phyloP scores from a whole-genome alignment of 2,113 vertebrate species.

The Panthera leo region DNA sequence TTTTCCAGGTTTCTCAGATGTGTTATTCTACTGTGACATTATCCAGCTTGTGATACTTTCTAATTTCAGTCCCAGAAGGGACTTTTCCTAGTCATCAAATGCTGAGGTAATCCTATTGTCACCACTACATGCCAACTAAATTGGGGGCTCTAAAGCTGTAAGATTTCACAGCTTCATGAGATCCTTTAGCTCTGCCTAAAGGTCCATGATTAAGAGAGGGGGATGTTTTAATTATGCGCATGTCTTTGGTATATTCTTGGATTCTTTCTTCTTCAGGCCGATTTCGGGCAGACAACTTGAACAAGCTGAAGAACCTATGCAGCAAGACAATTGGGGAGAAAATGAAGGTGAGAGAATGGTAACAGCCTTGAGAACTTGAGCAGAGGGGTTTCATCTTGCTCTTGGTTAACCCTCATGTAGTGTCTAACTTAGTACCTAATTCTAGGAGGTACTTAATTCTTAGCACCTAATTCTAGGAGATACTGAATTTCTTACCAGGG shows the following conservation, averaged over 20 bases:
- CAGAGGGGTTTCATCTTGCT: not conserved
- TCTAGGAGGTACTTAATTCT: not conserved
- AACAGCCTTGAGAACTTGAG: not conserved
- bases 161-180: not conserved
- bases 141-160: not conserved
- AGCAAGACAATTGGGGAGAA: constrained; percentile 98
- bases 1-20: not conserved
- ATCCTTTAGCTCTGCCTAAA: not conserved
- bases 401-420: not conserved
- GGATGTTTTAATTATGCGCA: not conserved
- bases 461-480: not conserved
- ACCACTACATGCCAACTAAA: not conserved
- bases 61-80: not conserved
- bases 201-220: not conserved
- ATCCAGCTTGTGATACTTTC: not conserved
- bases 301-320: constrained; percentile 98
- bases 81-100: constrained; percentile 40
- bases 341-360: constrained; percentile 92
- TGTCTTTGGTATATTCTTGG: not conserved
- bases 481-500: not conserved
- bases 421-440: not conserved
- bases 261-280: constrained; percentile 87
- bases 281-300: constrained; percentile 96
- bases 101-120: not conserved
- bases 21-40: not conserved